These are phyloP conservation scores for Xenopus petersii DNA, from an alignment of 2,797 vertebrate genomes.

Conservation along the genomic window DNA sequence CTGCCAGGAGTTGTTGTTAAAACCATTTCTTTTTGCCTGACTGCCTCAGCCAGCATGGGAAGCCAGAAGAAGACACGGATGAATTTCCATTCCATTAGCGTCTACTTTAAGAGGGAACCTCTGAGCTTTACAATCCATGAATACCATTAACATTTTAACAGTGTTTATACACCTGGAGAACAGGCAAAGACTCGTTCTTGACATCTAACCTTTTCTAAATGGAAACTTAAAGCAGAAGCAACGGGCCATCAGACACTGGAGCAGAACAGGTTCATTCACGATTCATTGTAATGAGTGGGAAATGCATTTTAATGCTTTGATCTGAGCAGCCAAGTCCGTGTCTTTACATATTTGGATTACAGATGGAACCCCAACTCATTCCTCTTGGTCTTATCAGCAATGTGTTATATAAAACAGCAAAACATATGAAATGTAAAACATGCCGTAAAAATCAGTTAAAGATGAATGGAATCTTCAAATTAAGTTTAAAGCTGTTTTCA, in stretches of 20 bases:
- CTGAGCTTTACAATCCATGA: constrained; percentile 50
- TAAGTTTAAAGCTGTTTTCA: no score
- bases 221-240: constrained; percentile 48
- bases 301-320: constrained; percentile 2
- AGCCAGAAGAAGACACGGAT: constrained; percentile 46
- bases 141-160: constrained; percentile 50
- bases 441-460: no score
- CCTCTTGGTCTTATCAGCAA: constrained; percentile 24
- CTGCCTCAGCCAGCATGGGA: constrained; percentile 39
- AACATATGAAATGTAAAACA: no score
- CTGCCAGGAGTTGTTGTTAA: constrained; percentile 46
- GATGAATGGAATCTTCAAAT: no score
- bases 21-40: constrained; percentile 46
- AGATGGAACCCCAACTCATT: not conserved
- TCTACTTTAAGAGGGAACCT: constrained; percentile 49
- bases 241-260: constrained; percentile 33
- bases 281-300: constrained; percentile 17
- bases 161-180: constrained; percentile 50
- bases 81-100: constrained; percentile 49
- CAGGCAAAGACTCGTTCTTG: constrained; percentile 44
- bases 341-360: not conserved
- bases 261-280: constrained; percentile 19
- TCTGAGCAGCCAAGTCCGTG: constrained; percentile 7
- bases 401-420: not conserved
- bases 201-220: constrained; percentile 49